A percentile compares a stretch with the other conserved stretches of the same genome.
phyloP scores from a whole-genome alignment of 2,797 vertebrate species.

The Pangasius larnaudii region DNA sequence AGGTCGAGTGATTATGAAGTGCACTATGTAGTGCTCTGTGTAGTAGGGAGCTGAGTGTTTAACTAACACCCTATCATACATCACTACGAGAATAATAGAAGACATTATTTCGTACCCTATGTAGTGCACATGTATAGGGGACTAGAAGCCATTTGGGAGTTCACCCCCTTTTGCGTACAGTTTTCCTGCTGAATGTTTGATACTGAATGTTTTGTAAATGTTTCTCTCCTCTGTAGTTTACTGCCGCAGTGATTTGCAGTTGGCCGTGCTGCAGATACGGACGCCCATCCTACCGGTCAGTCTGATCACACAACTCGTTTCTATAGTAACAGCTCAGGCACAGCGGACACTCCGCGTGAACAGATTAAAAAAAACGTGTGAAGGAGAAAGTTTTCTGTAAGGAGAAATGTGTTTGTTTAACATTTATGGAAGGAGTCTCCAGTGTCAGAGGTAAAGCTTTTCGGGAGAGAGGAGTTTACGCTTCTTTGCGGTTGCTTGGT shows the following conservation, averaged over 20 bases:
- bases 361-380: background rate
- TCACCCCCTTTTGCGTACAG: background rate
- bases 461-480: background rate
- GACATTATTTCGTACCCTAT: background rate
- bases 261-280: conserved; percentile 91
- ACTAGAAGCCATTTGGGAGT: background rate
- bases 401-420: background rate
- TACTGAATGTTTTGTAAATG: background rate
- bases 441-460: background rate
- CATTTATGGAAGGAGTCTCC: background rate
- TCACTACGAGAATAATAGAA: background rate
- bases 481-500: too few relatives aligned
- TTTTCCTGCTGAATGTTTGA: background rate
- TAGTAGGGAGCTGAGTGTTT: background rate
- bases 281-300: conserved; percentile 90
- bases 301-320: background rate
- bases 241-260: conserved; percentile 77
- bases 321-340: background rate
- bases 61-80: background rate
- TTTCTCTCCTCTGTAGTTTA: conserved; percentile 78
- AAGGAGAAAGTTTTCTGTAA: background rate
- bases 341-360: background rate
- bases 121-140: background rate
- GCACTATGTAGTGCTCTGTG: background rate
- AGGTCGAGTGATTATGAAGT: background rate